Base-by-base conservation (phyloP, 2,797 vertebrate genomes). In the Premnoplex brunnescens region DNA sequence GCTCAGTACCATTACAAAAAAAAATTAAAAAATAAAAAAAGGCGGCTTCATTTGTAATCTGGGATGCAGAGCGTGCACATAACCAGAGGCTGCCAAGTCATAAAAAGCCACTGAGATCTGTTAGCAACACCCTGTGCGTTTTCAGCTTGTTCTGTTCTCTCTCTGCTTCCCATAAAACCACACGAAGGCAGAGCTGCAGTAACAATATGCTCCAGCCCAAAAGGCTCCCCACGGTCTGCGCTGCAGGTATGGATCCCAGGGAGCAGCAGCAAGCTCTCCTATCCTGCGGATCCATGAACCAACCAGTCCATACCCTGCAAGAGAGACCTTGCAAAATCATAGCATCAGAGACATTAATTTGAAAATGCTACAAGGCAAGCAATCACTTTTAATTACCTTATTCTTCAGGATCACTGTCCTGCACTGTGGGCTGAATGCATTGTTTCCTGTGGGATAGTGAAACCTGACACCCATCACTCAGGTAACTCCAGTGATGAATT, bases 191-290 rank as follows among this genome's bases (percentile, higher is more conserved):
- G 87, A 59, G 87, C 79, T 52, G 89, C 87, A 43, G 79, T 6
- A 73, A 15, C 5, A 1, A 49, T 46, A 51, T 0, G 0, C 49
- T 64, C 69, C 89, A 74, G 77, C 64, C 43, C 67, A 43, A 26
- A 37, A 14, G 20, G 26, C 69, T 72, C 73, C 64, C 46, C 27
- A 6, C 0, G 1, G 30, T 36, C 59, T 24, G 56, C 0, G 1
- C 7, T 10, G 49, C 34, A 15, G 34, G 19, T 12, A 41, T 0
- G 0, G 48, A 48, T 12, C 51, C 5, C 1, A 67, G 34, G 2
- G 2, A 36, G 62, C 54, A 63, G 58, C 63, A 48, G 26, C 23
- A 7, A 49, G 34, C 37, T 69, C 67, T 79, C 32, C 54, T 23
- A 32, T 19, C 34, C 51, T 21, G 30, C 43, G 3, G 3, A 28